A percentile compares a stretch with the other conserved stretches of the same genome.
Conservation (phyloP, 2,113 vertebrate species). For the Rhinogobius similis region DNA sequence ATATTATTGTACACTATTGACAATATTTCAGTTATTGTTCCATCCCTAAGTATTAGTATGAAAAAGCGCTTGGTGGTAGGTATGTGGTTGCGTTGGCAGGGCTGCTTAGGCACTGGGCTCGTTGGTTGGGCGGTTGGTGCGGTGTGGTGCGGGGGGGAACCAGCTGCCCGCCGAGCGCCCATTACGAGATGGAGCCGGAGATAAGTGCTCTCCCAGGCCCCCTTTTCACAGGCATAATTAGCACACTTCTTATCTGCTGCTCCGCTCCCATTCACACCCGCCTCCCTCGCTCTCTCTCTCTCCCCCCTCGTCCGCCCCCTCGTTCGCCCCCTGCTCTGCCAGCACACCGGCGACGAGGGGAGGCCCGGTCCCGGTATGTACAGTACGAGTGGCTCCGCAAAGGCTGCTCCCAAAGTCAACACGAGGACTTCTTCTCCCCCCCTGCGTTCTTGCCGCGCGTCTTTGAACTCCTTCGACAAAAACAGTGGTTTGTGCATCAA, state of each 20-base stretch:
- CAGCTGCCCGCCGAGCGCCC: constrained; percentile 84
- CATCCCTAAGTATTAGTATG: no score
- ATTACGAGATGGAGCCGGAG: constrained; percentile 84
- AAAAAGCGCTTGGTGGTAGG: no score
- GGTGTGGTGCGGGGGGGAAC: constrained; percentile 53
- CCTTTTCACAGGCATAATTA: constrained; percentile 84
- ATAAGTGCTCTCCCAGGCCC: constrained; percentile 86
- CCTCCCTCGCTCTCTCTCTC: constrained; percentile 29
- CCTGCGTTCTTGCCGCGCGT: constrained; percentile 58
- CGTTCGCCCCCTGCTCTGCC: constrained; percentile 31
- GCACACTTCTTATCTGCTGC: constrained; percentile 85
- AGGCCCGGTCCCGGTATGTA: no score
- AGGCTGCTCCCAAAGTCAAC: constrained; percentile 45
- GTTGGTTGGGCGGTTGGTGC: background rate
- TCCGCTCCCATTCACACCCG: constrained; percentile 83
- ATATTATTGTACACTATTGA: no score
- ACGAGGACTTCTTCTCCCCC: constrained; percentile 9
- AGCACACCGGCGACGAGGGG: constrained; percentile 61
- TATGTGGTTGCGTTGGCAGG: constrained; percentile 25
- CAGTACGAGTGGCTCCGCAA: constrained; percentile 16
- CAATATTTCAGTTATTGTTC: no score
- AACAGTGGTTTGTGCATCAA: constrained; percentile 86
- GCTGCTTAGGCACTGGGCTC: constrained; percentile 47
- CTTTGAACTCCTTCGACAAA: constrained; percentile 82
- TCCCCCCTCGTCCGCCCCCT: no score